Evolutionary conservation across 2,113 vertebrate genomes (phyloP).

Genomic region (Salvelinus fontinalis): DNA sequence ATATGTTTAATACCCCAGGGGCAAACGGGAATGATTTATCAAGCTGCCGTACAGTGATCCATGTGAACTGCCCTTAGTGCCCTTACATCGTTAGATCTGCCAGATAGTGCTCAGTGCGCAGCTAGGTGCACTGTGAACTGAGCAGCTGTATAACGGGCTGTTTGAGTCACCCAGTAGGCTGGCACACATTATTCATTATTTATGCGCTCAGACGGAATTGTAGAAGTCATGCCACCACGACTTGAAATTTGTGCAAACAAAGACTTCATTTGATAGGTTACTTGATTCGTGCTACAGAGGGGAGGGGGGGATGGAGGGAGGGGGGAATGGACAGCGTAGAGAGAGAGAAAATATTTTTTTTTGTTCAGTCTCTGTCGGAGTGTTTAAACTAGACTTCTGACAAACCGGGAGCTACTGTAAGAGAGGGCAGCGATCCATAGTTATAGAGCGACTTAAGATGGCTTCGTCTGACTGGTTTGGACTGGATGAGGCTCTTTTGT

Average conservation of each 20-base stretch:
- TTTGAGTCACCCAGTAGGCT: neutral
- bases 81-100: neutral
- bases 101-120: neutral
- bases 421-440: slow-evolving; percentile 5
- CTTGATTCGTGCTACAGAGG: no score
- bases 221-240: neutral
- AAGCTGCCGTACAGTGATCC: neutral
- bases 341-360: neutral
- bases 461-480: slow-evolving; percentile 44
- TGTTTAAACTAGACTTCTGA: neutral
- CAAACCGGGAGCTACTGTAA: neutral
- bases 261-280: neutral
- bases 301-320: no score
- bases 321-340: no score
- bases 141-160: neutral
- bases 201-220: neutral
- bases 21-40: neutral
- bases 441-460: slow-evolving; percentile 3
- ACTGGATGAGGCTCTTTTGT: slow-evolving; percentile 44
- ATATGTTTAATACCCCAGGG: neutral
- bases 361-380: slow-evolving; percentile 4
- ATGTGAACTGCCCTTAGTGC: neutral
- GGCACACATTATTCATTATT: neutral
- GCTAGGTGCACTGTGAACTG: neutral
- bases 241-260: neutral